Conservation (phyloP, 2,113 vertebrate species). For the Megaceryle torquata region DNA sequence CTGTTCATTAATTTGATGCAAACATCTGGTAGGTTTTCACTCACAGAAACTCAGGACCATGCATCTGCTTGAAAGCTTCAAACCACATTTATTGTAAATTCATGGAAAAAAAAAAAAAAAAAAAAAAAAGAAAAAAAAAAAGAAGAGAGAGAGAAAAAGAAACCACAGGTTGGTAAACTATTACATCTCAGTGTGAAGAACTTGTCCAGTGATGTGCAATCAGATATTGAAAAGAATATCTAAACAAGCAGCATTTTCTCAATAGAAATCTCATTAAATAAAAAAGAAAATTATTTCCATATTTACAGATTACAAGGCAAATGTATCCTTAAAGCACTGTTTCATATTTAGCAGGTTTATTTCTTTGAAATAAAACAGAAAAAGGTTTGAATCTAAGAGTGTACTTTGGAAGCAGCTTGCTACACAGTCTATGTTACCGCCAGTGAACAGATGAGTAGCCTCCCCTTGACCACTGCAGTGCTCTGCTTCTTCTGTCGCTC, state of each 20-base stretch:
- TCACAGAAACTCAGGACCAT: conserved; percentile 47
- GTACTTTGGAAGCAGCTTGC: conserved; percentile 52
- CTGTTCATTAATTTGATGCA: background rate
- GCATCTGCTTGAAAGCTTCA: conserved; percentile 55
- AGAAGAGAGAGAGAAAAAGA: conserved; percentile 59
- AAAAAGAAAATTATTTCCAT: conserved; percentile 75
- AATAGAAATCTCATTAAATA: conserved; percentile 70
- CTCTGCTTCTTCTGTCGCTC: background rate
- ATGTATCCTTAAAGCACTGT: conserved; percentile 56
- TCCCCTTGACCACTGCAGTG: background rate
- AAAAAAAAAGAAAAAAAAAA: conserved; percentile 51
- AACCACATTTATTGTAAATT: conserved; percentile 73
- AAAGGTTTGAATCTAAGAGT: conserved; percentile 37
- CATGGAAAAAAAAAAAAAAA: conserved; percentile 49
- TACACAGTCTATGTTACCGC: conserved; percentile 42
- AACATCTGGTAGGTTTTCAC: conserved; percentile 2
- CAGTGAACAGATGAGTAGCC: background rate
- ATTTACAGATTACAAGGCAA: conserved; percentile 77
- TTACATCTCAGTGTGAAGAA: conserved; percentile 61
- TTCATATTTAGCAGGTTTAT: background rate
- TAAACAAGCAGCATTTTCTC: conserved; percentile 63
- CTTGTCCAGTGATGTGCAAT: conserved; percentile 46
- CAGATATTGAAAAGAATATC: conserved; percentile 53
- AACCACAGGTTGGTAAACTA: conserved; percentile 52
- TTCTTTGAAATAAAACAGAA: conserved; percentile 49